A percentile compares a stretch with the other conserved stretches of the same genome.
Evolutionary conservation across 1,140 invertebrate genomes (phyloP).

Genomic region (Papilio xuthus): DNA sequence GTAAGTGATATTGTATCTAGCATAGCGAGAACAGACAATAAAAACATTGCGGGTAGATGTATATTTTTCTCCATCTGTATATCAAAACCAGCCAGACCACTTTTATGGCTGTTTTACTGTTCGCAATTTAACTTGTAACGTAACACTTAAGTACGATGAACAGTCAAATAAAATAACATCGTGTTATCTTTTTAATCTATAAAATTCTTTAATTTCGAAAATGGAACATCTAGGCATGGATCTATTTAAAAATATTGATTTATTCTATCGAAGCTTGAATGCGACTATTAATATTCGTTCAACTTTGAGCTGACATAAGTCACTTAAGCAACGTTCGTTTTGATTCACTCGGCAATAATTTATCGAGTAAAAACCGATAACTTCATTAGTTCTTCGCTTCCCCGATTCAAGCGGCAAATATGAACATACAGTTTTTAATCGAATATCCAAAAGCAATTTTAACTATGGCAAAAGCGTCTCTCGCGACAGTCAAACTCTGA

Average conservation of each 20-base stretch:
- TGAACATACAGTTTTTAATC: constrained; percentile 27
- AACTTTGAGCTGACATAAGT: not conserved
- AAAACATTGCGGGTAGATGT: constrained; percentile 47
- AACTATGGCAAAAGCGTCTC: not conserved
- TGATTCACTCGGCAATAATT: constrained; percentile 32
- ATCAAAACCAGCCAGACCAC: constrained; percentile 67
- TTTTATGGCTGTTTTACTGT: constrained; percentile 75
- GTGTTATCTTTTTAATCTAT: not conserved
- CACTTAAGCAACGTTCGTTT: constrained; percentile 18
- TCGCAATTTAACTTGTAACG: constrained; percentile 73
- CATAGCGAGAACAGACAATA: constrained; percentile 49
- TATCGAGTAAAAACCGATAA: constrained; percentile 36
- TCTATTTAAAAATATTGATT: not conserved
- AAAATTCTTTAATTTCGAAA: no score
- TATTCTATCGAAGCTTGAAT: not conserved
- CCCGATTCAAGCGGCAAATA: not conserved
- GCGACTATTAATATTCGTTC: not conserved
- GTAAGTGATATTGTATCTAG: constrained; percentile 44
- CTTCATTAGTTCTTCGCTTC: constrained; percentile 29
- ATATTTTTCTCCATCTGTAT: constrained; percentile 61
- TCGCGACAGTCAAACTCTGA: not conserved
- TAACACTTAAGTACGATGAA: constrained; percentile 57
- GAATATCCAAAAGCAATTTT: not conserved
- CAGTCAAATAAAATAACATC: constrained; percentile 40
- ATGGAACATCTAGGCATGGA: not conserved